Evolutionary conservation across 1,140 invertebrate species (phyloP).

Genomic region (Ceratosolen fusciceps): DNA sequence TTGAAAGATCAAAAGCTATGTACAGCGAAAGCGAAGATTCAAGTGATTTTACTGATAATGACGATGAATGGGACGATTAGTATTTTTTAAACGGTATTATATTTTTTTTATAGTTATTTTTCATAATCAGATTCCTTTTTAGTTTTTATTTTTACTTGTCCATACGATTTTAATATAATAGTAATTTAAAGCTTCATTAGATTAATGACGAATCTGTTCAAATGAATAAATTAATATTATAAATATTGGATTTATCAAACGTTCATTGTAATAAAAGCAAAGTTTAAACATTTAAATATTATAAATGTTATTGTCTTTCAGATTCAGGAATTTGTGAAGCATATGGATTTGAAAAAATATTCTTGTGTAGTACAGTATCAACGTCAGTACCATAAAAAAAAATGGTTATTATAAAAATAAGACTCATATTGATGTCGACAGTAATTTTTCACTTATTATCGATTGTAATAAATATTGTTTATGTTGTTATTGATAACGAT

Average conservation of each 20-base stretch:
- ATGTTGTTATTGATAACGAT: conserved; percentile 44
- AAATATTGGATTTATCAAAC: background rate
- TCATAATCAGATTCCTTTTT: background rate
- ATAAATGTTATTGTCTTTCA: conserved; percentile 19
- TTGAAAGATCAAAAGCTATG: conserved; percentile 79
- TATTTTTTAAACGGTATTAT: conserved; percentile 47
- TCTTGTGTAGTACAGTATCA: conserved; percentile 30
- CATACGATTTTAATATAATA: background rate
- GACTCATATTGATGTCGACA: conserved; percentile 51
- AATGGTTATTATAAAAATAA: conserved; percentile 42
- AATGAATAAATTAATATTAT: background rate
- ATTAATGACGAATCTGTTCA: background rate
- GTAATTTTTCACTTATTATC: conserved; percentile 42
- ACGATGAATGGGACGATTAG: conserved; percentile 81
- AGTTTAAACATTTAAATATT: background rate
- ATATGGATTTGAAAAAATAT: conserved; percentile 46
- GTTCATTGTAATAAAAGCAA: background rate
- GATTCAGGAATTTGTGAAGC: conserved; percentile 32
- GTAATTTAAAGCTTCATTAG: background rate
- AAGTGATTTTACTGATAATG: conserved; percentile 74
- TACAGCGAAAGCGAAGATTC: conserved; percentile 77
- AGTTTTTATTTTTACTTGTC: background rate
- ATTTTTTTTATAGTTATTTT: conserved; percentile 6
- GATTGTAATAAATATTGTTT: conserved; percentile 49
- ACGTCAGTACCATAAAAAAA: conserved; percentile 42